Percentiles rank a stretch among this genome's conserved stretches.
Evolutionary conservation across 2,113 vertebrate species (phyloP).

Genomic region (Poecilia latipinna): DNA sequence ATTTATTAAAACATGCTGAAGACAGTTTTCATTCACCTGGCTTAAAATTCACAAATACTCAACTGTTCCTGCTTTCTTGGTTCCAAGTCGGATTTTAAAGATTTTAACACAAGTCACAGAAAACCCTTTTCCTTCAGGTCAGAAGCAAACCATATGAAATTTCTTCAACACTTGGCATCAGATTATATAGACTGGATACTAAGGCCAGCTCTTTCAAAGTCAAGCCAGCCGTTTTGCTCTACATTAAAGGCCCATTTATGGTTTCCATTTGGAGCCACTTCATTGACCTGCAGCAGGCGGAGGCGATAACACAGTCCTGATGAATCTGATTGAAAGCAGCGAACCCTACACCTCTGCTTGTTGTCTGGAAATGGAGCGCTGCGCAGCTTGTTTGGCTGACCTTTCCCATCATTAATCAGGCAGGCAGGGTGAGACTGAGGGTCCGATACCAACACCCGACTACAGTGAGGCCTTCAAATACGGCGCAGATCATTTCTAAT

Average conservation of each 20-base stretch:
- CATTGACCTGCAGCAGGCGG: slow-evolving; percentile 28
- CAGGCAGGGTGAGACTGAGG: slow-evolving; percentile 32
- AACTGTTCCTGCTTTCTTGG: too few relatives aligned
- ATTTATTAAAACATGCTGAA: too few relatives aligned
- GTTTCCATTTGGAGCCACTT: slow-evolving; percentile 5
- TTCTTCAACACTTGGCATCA: too few relatives aligned
- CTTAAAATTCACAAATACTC: too few relatives aligned
- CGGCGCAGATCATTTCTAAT: slow-evolving; percentile 58
- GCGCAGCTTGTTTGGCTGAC: slow-evolving; percentile 52
- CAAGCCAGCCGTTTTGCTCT: slow-evolving; percentile 15
- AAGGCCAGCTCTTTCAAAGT: slow-evolving; percentile 21
- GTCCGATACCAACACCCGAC: slow-evolving; percentile 55
- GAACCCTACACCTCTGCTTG: slow-evolving; percentile 66
- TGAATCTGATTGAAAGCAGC: slow-evolving; percentile 75
- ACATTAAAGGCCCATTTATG: slow-evolving; percentile 39
- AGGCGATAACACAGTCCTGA: slow-evolving; percentile 63
- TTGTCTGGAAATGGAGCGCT: slow-evolving; percentile 62
- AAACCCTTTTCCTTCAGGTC: too few relatives aligned
- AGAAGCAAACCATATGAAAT: too few relatives aligned
- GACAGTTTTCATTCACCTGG: too few relatives aligned
- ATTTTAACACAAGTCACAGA: too few relatives aligned
- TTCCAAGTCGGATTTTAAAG: too few relatives aligned
- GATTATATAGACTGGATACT: not conserved
- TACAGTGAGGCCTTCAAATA: slow-evolving; percentile 44
- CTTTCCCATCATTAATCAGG: slow-evolving; percentile 72